These are phyloP conservation scores for Drosophila ustulata DNA, from an alignment of 2,888 invertebrate genomes.

Conservation along the genomic window DNA sequence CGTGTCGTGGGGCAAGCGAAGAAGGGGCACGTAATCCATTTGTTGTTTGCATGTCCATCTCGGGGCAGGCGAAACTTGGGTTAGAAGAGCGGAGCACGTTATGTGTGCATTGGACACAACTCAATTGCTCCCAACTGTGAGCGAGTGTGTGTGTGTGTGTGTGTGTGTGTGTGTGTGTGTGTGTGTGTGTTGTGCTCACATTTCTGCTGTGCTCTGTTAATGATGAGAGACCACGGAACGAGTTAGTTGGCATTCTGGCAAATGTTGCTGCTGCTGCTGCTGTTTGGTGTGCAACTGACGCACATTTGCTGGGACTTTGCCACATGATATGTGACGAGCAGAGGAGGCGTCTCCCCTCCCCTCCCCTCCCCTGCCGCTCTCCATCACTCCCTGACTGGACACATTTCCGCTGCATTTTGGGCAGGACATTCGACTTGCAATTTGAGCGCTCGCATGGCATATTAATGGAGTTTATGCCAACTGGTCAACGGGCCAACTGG, in stretches of 20 bases:
- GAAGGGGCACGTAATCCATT: conserved; percentile 73
- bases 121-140: conserved; percentile 54
- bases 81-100: conserved; percentile 27
- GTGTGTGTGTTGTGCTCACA: conserved; percentile 22
- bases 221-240: conserved; percentile 67
- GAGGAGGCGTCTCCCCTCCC: background rate
- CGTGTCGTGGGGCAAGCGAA: conserved; percentile 37
- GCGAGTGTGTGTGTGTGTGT: conserved; percentile 9
- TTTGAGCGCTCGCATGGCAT: conserved; percentile 77
- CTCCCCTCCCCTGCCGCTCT: background rate
- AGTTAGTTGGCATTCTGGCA: conserved; percentile 40
- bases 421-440: conserved; percentile 63
- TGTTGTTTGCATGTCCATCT: conserved; percentile 71
- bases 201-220: conserved; percentile 57
- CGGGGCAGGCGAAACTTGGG: conserved; percentile 31
- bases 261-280: conserved; percentile 42
- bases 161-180: conserved; percentile 14
- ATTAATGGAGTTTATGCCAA: conserved; percentile 64
- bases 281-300: conserved; percentile 67
- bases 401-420: conserved; percentile 74
- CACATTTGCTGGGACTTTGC: conserved; percentile 50
- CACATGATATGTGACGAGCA: conserved; percentile 46
- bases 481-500: conserved; percentile 64
- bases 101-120: conserved; percentile 67
- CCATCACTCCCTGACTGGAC: conserved; percentile 44